A percentile compares a stretch with the other conserved stretches of the same genome.
Evolutionary conservation across 1,140 invertebrate genomes (phyloP).

Genomic region (Thaumetopoea pityocampa): DNA sequence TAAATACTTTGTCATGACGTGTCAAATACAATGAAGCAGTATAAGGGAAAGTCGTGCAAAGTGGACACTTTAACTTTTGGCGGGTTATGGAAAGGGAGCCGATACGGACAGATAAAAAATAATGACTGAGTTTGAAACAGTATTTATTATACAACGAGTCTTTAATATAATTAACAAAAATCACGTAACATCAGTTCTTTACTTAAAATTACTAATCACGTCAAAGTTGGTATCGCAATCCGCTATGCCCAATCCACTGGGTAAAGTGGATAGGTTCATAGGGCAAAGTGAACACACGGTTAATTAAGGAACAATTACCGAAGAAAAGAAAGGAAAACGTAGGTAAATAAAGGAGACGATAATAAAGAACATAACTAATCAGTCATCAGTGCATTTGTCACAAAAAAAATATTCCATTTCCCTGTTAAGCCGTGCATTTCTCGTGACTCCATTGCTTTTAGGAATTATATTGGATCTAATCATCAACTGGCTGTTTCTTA

Average conservation of each 20-base stretch:
- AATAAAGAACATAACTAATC: neutral
- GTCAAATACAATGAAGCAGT: too few species aligned
- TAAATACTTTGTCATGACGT: too few species aligned
- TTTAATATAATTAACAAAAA: conserved; percentile 3
- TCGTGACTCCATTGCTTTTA: neutral
- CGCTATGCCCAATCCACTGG: neutral
- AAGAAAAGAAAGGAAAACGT: too few species aligned
- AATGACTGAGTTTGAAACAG: neutral
- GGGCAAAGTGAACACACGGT: conserved; percentile 1
- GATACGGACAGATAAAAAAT: neutral
- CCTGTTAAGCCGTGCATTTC: neutral
- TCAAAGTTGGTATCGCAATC: neutral
- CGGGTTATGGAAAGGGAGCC: neutral
- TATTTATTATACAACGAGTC: too few species aligned
- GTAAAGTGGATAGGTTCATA: neutral
- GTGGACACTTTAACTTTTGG: neutral
- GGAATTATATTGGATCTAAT: neutral
- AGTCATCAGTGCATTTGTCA: neutral
- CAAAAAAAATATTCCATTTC: neutral
- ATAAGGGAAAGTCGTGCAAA: neutral
- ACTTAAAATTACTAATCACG: neutral
- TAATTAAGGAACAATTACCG: too few species aligned
- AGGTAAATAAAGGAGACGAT: neutral
- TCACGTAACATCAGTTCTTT: neutral
- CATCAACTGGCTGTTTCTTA: neutral